Evolutionary conservation across 2,888 invertebrate genomes (phyloP), one percentile per base, ranked within the genome.

Genomic region (Helobdella robusta): DNA sequence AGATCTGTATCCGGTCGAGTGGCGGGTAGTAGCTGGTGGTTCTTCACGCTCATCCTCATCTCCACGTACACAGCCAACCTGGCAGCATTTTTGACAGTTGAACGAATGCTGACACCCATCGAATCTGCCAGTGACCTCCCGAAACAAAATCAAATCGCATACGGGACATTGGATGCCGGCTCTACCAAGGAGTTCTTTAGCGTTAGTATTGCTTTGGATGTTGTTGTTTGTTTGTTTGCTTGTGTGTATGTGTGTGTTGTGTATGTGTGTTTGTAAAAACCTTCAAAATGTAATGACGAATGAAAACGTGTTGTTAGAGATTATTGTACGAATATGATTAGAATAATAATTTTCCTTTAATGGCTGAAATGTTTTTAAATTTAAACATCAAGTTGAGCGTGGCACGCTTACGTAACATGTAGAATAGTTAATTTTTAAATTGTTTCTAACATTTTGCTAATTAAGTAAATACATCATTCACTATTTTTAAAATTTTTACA

Each of bases 1-100:
- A 85, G 89, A 77, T 89, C 89, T 2, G 84, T 91, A 71, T 91
- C 91, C 0, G 92, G 92, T 3, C 84, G 98, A 67, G 95, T 98
- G 74, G 97, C 95, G 0, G 94, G 94, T 36, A 90, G 92, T 60
- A 94, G 95, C 1, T 98, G 97, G 97, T 98, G 97, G 95, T 97
- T 97, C 82, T 98, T 98, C 82, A 97, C 97, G 0, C 84, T 98
- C 71, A 97, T 98, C 76, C 85, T 98, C 66, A 92, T 95, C 70
- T 94, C 94, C 66, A 97, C 95, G 28, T 98, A 98, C 80, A 98
- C 98, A 52, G 98, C 98, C 68, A 98, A 98, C 81, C 84, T 98
- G 68, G 80, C 80, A 11, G 97, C 97, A 2, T 97, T 97, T 80
- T 85, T 98, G 67, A 98, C 97, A 5, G 89, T 95, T 64, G 95